Conservation (phyloP, 2,888 invertebrate genomes). For the Lacanobia oleracea region DNA sequence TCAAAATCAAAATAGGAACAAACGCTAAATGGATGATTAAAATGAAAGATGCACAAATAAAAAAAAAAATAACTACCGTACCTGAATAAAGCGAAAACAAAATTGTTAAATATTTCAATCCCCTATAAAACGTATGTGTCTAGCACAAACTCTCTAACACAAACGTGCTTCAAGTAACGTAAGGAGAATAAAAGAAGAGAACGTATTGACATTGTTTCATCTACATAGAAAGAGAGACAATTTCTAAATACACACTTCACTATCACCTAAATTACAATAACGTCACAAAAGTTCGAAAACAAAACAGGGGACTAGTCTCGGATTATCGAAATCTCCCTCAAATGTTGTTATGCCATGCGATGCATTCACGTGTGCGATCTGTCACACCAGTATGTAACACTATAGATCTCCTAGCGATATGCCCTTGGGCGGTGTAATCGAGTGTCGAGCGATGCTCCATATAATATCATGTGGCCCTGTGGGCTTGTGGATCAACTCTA, state of each 20-base stretch:
- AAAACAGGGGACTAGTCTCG: neutral
- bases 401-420: slow-evolving; percentile 13
- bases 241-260: neutral
- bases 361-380: slow-evolving; percentile 33
- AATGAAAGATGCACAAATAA: too few species aligned
- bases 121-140: too few species aligned
- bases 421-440: slow-evolving; percentile 47
- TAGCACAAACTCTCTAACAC: neutral
- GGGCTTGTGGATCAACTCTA: slow-evolving; percentile 2
- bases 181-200: too few species aligned
- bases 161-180: too few species aligned
- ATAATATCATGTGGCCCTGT: slow-evolving; percentile 23
- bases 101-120: too few species aligned
- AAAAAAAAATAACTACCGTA: too few species aligned
- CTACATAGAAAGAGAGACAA: neutral
- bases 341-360: slow-evolving; percentile 29
- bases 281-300: neutral
- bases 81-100: neutral
- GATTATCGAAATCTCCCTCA: slow-evolving; percentile 21
- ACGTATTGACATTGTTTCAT: too few species aligned
- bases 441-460: slow-evolving; percentile 42
- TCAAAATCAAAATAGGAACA: too few species aligned
- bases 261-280: neutral
- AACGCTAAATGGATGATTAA: too few species aligned
- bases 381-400: slow-evolving; percentile 24